These are phyloP conservation scores for Tetragonisca angustula DNA, from an alignment of 2,888 invertebrate genomes.

Conservation along the genomic window DNA sequence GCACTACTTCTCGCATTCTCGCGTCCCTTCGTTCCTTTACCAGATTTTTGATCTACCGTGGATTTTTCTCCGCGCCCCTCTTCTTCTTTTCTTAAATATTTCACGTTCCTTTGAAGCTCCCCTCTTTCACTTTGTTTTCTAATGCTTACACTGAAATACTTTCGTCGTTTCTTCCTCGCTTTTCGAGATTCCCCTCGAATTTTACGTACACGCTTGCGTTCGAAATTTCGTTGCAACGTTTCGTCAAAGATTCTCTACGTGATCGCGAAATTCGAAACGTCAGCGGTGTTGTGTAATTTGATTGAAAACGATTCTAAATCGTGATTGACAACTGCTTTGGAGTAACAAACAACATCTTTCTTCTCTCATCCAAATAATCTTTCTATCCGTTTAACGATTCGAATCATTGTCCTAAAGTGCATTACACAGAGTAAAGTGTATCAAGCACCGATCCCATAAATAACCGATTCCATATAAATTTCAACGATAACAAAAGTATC, in stretches of 20 bases:
- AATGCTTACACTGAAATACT: background rate
- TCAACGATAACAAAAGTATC: background rate
- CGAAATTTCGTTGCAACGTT: background rate
- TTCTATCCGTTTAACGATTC: background rate
- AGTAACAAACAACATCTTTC: too few relatives aligned
- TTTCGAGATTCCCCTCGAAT: background rate
- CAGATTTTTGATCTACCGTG: constrained; percentile 1
- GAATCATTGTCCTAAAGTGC: background rate
- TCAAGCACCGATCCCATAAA: background rate
- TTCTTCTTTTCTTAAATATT: background rate
- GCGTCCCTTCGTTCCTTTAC: background rate
- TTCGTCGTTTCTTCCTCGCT: background rate
- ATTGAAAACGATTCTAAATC: background rate
- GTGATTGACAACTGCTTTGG: background rate
- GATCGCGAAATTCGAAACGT: background rate
- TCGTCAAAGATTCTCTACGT: background rate
- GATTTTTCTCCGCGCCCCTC: background rate
- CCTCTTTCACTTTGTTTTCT: background rate
- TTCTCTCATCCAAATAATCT: background rate
- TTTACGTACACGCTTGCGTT: background rate
- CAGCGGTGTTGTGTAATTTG: background rate
- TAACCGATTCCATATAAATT: background rate
- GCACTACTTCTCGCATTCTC: background rate
- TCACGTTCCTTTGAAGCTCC: background rate
- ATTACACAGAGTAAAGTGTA: too few relatives aligned